phyloP scores from a whole-genome alignment of 2,888 invertebrate species.

The Drosophila meridiana region DNA sequence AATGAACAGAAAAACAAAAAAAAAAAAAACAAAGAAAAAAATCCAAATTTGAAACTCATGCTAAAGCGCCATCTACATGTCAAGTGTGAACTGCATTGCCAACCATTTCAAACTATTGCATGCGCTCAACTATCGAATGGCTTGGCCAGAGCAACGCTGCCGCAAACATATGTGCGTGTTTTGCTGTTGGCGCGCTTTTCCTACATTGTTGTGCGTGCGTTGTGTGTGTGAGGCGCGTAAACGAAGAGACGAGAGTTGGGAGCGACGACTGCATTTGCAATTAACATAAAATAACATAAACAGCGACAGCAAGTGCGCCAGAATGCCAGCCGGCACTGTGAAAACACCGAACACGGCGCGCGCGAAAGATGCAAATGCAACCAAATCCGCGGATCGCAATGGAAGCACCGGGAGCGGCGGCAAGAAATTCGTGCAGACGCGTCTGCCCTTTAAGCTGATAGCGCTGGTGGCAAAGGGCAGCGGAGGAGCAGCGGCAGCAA shows the following conservation, averaged over 20 bases:
- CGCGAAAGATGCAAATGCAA: conserved; percentile 41
- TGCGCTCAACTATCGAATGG: not conserved
- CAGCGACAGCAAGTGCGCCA: conserved; percentile 2
- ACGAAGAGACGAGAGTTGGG: not conserved
- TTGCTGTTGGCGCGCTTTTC: conserved; percentile 55
- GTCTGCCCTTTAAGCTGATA: conserved; percentile 87
- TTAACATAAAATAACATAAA: conserved; percentile 6
- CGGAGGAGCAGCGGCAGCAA: conserved; percentile 20
- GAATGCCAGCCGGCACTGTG: conserved; percentile 52
- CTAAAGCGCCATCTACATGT: not conserved
- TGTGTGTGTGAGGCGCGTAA: conserved; percentile 24
- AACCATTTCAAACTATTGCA: conserved; percentile 16
- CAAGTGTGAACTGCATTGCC: conserved; percentile 5
- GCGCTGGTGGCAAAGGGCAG: conserved; percentile 73
- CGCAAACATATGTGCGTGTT: conserved; percentile 35
- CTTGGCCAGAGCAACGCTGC: not conserved
- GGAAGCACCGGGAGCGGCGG: conserved; percentile 60
- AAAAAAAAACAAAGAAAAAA: no score
- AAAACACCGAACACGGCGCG: conserved; percentile 61
- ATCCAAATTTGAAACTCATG: not conserved
- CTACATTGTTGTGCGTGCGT: conserved; percentile 35
- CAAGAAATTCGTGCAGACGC: conserved; percentile 88
- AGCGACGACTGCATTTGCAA: not conserved
- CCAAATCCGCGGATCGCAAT: conserved; percentile 44
- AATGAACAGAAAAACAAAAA: not conserved